Conservation (phyloP, 1,140 invertebrate genomes). For the Drosophila mojavensis region DNA sequence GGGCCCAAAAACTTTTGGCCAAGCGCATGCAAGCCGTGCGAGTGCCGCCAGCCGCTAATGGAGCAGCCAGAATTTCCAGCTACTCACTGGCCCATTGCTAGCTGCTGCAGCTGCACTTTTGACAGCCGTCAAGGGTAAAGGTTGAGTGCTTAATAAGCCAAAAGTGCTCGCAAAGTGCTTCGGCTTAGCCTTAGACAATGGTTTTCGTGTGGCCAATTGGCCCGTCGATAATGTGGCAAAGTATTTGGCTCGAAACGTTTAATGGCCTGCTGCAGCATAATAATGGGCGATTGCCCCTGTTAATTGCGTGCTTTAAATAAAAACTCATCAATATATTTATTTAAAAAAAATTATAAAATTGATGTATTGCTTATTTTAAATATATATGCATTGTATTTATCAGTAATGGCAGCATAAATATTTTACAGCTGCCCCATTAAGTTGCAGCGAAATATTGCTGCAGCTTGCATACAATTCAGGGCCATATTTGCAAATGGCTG, state of each 20-base stretch:
- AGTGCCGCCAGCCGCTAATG: conserved; percentile 5
- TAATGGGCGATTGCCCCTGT: neutral
- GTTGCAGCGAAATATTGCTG: neutral
- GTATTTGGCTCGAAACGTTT: neutral
- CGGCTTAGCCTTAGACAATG: conserved; percentile 38
- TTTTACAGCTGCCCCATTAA: conserved; percentile 5
- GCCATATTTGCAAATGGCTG: neutral
- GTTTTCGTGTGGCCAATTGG: conserved; percentile 6
- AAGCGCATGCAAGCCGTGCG: conserved; percentile 7
- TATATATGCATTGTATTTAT: neutral
- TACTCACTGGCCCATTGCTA: conserved; percentile 1
- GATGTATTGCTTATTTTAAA: neutral
- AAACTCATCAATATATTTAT: neutral
- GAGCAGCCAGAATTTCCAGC: conserved; percentile 30
- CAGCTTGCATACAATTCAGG: neutral
- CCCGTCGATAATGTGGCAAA: conserved; percentile 7
- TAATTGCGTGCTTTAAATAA: conserved; percentile 7
- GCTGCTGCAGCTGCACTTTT: conserved; percentile 3
- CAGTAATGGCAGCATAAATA: neutral
- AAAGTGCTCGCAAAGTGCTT: conserved; percentile 51
- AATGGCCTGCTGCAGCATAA: neutral
- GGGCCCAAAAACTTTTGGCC: conserved; percentile 3
- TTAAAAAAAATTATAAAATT: too few relatives aligned
- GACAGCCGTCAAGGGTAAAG: neutral
- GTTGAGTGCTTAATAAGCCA: conserved; percentile 28